Evolutionary conservation across 1,140 invertebrate species (phyloP).

Genomic region (Heliothis subflexa): DNA sequence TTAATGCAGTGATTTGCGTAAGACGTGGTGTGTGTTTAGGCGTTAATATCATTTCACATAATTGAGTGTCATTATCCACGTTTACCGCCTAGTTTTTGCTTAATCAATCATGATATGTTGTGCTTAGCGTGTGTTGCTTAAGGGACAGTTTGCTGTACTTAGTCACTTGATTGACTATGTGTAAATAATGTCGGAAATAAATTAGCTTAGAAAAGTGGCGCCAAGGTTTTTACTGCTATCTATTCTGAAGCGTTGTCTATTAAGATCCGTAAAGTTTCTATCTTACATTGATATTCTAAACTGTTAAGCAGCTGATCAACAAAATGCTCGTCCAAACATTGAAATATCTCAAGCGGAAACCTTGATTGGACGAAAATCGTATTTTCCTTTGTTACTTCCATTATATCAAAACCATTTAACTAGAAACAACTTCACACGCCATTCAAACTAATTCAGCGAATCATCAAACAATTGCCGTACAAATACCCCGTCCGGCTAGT

Average conservation of each 20-base stretch:
- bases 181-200: not conserved
- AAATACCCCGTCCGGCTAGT: slow-evolving; percentile 31
- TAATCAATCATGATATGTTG: slow-evolving; percentile 34
- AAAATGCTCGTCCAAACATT: too few species aligned
- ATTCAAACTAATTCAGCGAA: not conserved
- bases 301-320: too few species aligned
- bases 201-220: not conserved
- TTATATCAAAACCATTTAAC: slow-evolving; percentile 2
- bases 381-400: too few species aligned
- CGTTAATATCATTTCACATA: slow-evolving; percentile 38
- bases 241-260: not conserved
- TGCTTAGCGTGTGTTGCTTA: slow-evolving; percentile 5
- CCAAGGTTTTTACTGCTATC: not conserved
- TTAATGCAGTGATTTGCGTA: slow-evolving; percentile 45
- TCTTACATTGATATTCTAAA: too few species aligned
- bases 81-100: slow-evolving; percentile 33
- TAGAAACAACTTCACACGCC: not conserved
- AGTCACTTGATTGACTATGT: not conserved
- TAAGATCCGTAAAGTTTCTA: not conserved
- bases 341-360: too few species aligned
- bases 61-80: slow-evolving; percentile 39
- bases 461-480: slow-evolving; percentile 5
- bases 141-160: slow-evolving; percentile 9
- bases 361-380: too few species aligned
- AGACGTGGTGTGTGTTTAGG: slow-evolving; percentile 42